phyloP scores from a whole-genome alignment of 2,113 vertebrate genomes.

The Smithornis capensis region DNA sequence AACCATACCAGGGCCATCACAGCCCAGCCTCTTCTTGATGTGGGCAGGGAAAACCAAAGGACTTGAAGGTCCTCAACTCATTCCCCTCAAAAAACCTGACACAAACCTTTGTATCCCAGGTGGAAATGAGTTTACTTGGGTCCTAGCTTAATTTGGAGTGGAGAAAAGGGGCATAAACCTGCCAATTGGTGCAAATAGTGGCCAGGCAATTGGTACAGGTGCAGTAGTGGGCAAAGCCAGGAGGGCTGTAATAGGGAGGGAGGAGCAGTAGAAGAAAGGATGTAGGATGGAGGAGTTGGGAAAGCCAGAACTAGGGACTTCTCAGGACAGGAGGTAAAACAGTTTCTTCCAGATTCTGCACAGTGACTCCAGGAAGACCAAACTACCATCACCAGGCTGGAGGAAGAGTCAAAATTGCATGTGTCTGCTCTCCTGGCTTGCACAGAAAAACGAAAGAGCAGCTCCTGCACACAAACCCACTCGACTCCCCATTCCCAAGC shows the following conservation, averaged over 20 bases:
- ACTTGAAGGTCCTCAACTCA: not conserved
- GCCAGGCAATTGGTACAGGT: not conserved
- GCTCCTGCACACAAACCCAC: accelerated
- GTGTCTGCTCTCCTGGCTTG: not conserved
- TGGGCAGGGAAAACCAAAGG: not conserved
- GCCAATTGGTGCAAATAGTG: accelerated
- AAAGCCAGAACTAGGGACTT: not conserved
- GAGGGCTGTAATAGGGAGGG: not conserved
- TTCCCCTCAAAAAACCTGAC: not conserved
- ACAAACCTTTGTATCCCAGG: not conserved
- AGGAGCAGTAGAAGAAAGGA: not conserved
- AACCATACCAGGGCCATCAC: not conserved
- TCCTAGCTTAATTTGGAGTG: not conserved
- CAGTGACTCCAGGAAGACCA: not conserved
- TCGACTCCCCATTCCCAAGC: not conserved
- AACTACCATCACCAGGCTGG: not conserved
- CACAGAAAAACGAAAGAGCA: not conserved
- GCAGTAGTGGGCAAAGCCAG: not conserved
- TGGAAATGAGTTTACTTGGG: not conserved
- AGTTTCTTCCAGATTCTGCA: accelerated
- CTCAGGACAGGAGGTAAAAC: not conserved
- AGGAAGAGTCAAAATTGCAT: not conserved
- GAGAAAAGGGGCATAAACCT: not conserved
- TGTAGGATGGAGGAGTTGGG: not conserved
- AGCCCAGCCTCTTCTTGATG: not conserved